Evolutionary conservation across 2,888 invertebrate species (phyloP).

Genomic region (Drosophila melanosoma): DNA sequence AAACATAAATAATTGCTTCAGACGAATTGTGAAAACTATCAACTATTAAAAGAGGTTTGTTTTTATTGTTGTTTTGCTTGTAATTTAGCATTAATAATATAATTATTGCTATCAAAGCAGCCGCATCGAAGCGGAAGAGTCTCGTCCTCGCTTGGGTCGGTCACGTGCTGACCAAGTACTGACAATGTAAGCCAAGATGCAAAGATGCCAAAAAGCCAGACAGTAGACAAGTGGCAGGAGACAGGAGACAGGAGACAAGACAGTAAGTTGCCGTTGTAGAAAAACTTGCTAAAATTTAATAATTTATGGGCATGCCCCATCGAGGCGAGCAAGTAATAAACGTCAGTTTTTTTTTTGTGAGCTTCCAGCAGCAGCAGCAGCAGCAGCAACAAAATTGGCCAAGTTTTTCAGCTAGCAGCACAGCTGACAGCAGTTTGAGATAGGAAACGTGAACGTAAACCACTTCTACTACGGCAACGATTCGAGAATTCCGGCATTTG

Average conservation of each 20-base stretch:
- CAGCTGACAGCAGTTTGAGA: constrained; percentile 53
- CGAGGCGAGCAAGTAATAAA: constrained; percentile 66
- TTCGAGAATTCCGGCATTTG: constrained; percentile 5
- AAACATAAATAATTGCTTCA: constrained; percentile 8
- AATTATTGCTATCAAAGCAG: constrained; percentile 60
- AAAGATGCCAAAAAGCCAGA: constrained; percentile 40
- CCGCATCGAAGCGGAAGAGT: constrained; percentile 11
- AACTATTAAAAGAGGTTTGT: not conserved
- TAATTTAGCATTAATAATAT: constrained; percentile 62
- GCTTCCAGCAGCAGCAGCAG: constrained; percentile 30
- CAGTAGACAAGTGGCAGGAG: constrained; percentile 33
- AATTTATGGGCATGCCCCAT: constrained; percentile 69
- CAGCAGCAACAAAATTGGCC: constrained; percentile 58
- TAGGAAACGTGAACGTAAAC: constrained; percentile 38
- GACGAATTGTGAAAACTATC: not conserved
- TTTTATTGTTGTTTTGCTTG: not conserved
- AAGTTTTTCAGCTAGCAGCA: constrained; percentile 64
- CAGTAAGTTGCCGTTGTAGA: constrained; percentile 65
- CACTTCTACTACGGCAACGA: constrained; percentile 13
- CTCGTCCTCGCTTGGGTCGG: constrained; percentile 25
- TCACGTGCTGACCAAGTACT: constrained; percentile 64
- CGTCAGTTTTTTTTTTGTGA: constrained; percentile 71
- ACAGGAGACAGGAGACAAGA: constrained; percentile 27
- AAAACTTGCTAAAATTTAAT: constrained; percentile 82
- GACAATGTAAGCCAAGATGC: constrained; percentile 59